A percentile compares a stretch with the other conserved stretches of the same genome.
Conservation (phyloP, 2,797 vertebrate species). For the Peromyscus attwateri region DNA sequence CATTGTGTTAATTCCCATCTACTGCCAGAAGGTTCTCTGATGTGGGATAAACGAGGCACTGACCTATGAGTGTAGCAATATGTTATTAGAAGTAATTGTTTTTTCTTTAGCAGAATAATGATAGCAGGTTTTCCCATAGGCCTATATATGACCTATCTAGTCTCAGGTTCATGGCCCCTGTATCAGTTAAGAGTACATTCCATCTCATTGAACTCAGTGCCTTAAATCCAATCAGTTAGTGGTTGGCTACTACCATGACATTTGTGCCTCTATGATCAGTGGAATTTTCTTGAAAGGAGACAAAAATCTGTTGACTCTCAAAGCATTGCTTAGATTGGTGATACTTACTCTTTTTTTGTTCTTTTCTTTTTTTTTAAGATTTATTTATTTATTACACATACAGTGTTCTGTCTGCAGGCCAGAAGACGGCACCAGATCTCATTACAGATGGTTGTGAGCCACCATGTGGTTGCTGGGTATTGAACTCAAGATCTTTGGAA, state of each 20-base stretch:
- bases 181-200: not conserved
- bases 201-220: not conserved
- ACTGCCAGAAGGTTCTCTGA: not conserved
- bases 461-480: too few species aligned
- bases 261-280: not conserved
- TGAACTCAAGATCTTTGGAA: too few species aligned
- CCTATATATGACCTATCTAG: not conserved
- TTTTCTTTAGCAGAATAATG: not conserved
- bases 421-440: too few species aligned
- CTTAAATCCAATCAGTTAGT: not conserved
- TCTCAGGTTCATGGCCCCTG: not conserved
- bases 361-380: too few species aligned
- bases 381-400: too few species aligned
- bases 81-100: not conserved
- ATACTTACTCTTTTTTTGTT: too few species aligned
- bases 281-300: slow-evolving; percentile 11
- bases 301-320: not conserved
- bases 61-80: not conserved
- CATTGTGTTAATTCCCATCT: not conserved
- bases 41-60: not conserved
- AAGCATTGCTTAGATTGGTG: not conserved
- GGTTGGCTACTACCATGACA: not conserved
- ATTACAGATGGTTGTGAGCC: too few species aligned
- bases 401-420: too few species aligned
- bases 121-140: not conserved